These are phyloP conservation scores for Trachythela sp. DNA, from an alignment of 64 coral and sea anemone genomes.

Conservation along the genomic window DNA sequence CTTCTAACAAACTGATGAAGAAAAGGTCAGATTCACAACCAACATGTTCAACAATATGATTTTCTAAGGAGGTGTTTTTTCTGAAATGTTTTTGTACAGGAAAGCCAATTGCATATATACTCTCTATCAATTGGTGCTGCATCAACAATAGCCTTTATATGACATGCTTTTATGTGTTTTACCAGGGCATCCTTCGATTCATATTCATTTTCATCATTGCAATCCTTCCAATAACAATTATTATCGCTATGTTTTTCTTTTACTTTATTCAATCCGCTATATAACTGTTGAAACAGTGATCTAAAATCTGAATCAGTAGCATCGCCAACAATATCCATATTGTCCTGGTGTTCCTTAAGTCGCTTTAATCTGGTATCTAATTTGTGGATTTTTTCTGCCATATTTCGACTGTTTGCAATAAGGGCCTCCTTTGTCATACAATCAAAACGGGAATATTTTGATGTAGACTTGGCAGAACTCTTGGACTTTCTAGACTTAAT, in stretches of 20 bases:
- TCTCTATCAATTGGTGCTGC: background rate
- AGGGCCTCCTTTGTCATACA: background rate
- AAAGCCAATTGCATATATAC: background rate
- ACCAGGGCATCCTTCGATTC: background rate
- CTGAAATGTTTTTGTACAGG: slow-evolving; percentile 3
- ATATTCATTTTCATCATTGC: background rate
- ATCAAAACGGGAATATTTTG: background rate
- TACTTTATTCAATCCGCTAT: background rate
- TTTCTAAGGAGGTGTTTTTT: background rate
- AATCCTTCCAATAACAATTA: background rate
- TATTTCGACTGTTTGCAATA: background rate
- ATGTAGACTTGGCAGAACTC: background rate
- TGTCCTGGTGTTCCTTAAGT: background rate
- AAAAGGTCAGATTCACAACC: too few species aligned
- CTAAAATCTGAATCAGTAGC: too few species aligned
- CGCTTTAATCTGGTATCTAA: background rate
- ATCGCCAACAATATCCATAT: background rate
- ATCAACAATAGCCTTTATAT: background rate
- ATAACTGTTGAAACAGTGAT: background rate
- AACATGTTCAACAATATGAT: background rate
- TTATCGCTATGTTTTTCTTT: background rate
- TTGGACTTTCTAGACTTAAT: background rate
- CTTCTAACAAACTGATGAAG: background rate
- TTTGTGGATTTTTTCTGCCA: background rate
- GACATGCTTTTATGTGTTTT: background rate